Base-by-base conservation (phyloP, 2,113 vertebrate species). In the Cnemophilus loriae region DNA sequence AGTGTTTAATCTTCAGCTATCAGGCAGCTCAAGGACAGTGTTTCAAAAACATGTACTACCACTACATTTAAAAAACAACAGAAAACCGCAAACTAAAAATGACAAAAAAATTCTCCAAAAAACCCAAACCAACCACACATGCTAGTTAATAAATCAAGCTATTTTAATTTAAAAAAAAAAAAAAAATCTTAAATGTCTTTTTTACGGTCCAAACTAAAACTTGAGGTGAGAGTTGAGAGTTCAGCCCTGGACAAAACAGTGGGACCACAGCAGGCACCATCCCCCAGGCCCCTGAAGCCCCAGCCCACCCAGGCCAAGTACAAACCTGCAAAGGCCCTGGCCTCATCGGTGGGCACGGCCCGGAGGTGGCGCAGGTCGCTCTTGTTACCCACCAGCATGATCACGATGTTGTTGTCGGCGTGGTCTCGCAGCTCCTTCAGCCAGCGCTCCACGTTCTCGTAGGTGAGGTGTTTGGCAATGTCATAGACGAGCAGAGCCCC, bases 331-430 rank as follows among this genome's bases (percentile, higher is more conserved):
- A 99, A 99, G 55, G 99, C 99, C 2, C 99, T 97, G 61, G 99
- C 99, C 97, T 99, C 99, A 0, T 99, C 99, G 0, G 99, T 99
- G 95, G 99, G 99, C 96, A 99, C 99, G 0, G 99, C 99, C 73
- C 99, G 95, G 52, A 99, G 98, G 74, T 99, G 99, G 50, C 99
- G 99, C 56, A 99, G 98, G 96, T 99, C 99, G 2, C 99, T 99
- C 97, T 99, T 99, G 98, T 99, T 99, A 39, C 99, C 99, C 88
- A 99, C 99, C 93, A 99, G 97, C 99, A 99, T 99, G 97, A 99
- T 99, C 92, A 99, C 99, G 0, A 99, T 99, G 94, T 99, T 99
- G 98, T 98, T 99, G 97, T 99, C 99, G 0, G 99, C 99, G 1
- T 99, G 99, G 90, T 99, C 99, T 71, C 99, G 98, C n/a, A 99